Evolutionary conservation across 2,888 invertebrate species (phyloP), one percentile per base, ranked within the genome.

Genomic region (Limnephilus marmoratus): DNA sequence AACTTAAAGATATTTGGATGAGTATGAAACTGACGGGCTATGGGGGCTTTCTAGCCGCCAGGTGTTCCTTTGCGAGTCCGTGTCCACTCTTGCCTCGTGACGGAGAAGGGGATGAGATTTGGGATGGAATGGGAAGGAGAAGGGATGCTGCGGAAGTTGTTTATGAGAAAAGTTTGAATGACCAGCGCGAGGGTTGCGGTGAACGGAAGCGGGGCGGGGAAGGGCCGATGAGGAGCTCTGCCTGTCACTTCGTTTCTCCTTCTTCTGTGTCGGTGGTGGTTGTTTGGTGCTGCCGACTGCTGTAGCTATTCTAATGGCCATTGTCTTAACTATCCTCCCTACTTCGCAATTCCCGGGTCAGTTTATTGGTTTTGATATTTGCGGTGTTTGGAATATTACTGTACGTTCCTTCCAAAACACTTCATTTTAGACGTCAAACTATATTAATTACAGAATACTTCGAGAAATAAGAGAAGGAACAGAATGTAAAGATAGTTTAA

Each of bases 141-240:
- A 9, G 68, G 68, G 68, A 68, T 68, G 68, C 68, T 82, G 34
- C 29, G 82, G 82, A 82, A 34, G 31, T 82, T 82, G 82, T 82
- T 82, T 82, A 82, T 82, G 82, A 82, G 82, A 82, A 82, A 82
- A 82, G 82, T 82, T 82, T 82, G 15, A 82, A 82, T 82, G 82
- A 34, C 34, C 82, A 68, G 68, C 68, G 68, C 68, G 9, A 53
- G 53, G 53, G 18, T 18, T 53, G 53, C 18, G 53, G 53, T 53
- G 53, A 18, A 18, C 4, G 68, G 18, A 18, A 18, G 53, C 31
- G 1, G 9, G 18, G 68, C 24, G 68, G 24, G 68, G 24, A 53
- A 53, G 53, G 18, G 53, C 18, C 18, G n/a, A n/a, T 7, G n/a
- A 68, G 9, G 68, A 68, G 24, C n/a, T 7, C 24, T n/a, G 68